Evolutionary conservation across 2,797 vertebrate species (phyloP).

Genomic region (Schizopygopsis pylzovi): DNA sequence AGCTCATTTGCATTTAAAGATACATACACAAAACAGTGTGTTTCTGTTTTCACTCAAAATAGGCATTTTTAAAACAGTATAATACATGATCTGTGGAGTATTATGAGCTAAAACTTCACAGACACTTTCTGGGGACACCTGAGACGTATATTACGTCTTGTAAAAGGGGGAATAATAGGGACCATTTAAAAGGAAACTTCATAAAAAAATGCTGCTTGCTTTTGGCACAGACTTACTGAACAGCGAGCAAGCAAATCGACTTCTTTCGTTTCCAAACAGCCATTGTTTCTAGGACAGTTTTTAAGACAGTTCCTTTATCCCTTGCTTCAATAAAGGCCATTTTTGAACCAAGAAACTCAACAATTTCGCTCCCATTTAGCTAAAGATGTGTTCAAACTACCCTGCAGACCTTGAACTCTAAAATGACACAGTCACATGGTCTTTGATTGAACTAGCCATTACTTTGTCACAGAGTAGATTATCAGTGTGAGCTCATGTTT

Average conservation of each 20-base stretch:
- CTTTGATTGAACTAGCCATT: conserved; percentile 7
- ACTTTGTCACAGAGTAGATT: conserved; percentile 30
- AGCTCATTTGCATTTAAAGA: not conserved
- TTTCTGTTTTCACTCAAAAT: not conserved
- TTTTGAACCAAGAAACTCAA: not conserved
- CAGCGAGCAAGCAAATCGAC: not conserved
- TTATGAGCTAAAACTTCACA: not conserved
- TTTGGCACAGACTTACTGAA: not conserved
- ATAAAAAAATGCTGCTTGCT: not conserved
- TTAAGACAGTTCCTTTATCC: not conserved
- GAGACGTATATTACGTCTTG: not conserved
- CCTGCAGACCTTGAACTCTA: not conserved
- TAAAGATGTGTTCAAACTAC: not conserved
- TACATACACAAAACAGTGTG: not conserved
- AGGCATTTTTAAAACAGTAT: not conserved
- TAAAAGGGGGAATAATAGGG: not conserved
- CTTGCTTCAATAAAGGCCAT: not conserved
- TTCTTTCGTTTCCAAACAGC: not conserved
- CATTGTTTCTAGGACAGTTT: not conserved
- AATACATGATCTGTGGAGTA: not conserved
- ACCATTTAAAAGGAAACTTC: not conserved
- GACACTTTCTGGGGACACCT: not conserved
- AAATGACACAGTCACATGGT: not conserved
- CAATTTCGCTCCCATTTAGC: not conserved
- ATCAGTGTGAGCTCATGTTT: conserved; percentile 9